Base-by-base conservation (phyloP, 2,113 vertebrate species). In the Heterocephalus glaber region DNA sequence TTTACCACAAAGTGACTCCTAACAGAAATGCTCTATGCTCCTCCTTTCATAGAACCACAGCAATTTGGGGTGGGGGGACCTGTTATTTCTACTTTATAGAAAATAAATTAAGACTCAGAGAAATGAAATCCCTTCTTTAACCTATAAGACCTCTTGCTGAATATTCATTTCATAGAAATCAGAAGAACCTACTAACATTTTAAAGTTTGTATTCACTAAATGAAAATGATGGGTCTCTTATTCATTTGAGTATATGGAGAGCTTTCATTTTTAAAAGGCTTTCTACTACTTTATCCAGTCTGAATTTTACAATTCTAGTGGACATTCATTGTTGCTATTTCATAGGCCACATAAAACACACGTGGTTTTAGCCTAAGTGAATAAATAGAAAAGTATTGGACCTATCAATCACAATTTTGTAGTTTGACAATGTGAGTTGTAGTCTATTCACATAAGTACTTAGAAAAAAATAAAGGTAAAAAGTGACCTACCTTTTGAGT, bases 401-500 rank as follows among this genome's bases (percentile, higher is more conserved):
- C 89, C 72, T 65, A 94, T 96, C 93, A 97, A 95, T 96, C 96
- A 96, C 24, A 54, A 94, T 94, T 95, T 89, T 28, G 72, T 44
- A 79, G 74, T 76, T 66, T 94, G 86, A 89, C 92, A 92, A 80
- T 33, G 7, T 88, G 56, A 97, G 24, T 68, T 86, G 19, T 58
- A 87, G 74, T 68, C 63, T 60, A 95, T 80, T 90, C 54, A 80
- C 33, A 61, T 26, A 80, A 96, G 56, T 44, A 87, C 65, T 82
- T 65, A 38, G 89, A 77, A 95, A 92, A 85, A 54, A 54, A 88
- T 16, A 85, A 89, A 97, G 60, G 19, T 52, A 94, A 60, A 97
- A 95, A 83, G 47, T 95, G 94, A 97, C 98, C 97, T 98, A 99
- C 99, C 99, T 99, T 99, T 97, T 99, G 99, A 97, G 99, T 99